A percentile compares a stretch with the other conserved stretches of the same genome.
These are phyloP conservation scores for Aquatica leii DNA, from an alignment of 2,888 invertebrate genomes.

Conservation along the genomic window DNA sequence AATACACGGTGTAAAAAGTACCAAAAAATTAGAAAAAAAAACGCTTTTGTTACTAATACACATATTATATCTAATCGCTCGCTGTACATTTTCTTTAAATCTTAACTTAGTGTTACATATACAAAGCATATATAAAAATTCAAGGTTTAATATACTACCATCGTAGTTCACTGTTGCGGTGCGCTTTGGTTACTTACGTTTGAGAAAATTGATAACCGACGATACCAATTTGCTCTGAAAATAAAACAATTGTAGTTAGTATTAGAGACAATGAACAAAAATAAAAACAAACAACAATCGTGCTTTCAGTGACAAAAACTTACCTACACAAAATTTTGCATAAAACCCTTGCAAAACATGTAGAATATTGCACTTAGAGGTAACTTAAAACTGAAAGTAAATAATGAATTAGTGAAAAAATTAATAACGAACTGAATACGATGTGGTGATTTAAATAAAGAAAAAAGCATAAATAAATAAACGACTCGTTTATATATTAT, in stretches of 20 bases:
- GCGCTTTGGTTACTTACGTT: slow-evolving; percentile 55
- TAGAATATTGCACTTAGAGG: slow-evolving; percentile 58
- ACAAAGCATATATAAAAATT: slow-evolving; percentile 53
- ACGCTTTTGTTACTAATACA: slow-evolving; percentile 12
- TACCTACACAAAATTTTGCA: slow-evolving; percentile 38
- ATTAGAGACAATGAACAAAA: neutral
- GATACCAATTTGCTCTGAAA: slow-evolving; percentile 63
- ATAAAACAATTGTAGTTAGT: slow-evolving; percentile 37
- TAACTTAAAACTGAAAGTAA: slow-evolving; percentile 63
- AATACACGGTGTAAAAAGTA: slow-evolving; percentile 20
- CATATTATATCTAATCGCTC: neutral
- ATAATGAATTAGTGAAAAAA: slow-evolving; percentile 57
- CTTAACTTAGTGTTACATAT: slow-evolving; percentile 50
- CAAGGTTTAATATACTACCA: slow-evolving; percentile 37
- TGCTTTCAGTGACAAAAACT: slow-evolving; percentile 16
- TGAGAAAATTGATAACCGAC: slow-evolving; percentile 64
- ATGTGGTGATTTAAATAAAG: slow-evolving; percentile 21
- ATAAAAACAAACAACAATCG: slow-evolving; percentile 10
- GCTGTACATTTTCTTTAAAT: slow-evolving; percentile 9
- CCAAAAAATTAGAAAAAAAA: slow-evolving; percentile 24
- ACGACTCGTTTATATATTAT: neutral
- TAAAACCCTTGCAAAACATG: slow-evolving; percentile 40
- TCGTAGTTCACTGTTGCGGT: slow-evolving; percentile 26
- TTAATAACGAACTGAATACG: neutral
- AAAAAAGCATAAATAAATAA: slow-evolving; percentile 13